phyloP scores from a whole-genome alignment of 2,113 vertebrate species.

The Apteryx mantelli region DNA sequence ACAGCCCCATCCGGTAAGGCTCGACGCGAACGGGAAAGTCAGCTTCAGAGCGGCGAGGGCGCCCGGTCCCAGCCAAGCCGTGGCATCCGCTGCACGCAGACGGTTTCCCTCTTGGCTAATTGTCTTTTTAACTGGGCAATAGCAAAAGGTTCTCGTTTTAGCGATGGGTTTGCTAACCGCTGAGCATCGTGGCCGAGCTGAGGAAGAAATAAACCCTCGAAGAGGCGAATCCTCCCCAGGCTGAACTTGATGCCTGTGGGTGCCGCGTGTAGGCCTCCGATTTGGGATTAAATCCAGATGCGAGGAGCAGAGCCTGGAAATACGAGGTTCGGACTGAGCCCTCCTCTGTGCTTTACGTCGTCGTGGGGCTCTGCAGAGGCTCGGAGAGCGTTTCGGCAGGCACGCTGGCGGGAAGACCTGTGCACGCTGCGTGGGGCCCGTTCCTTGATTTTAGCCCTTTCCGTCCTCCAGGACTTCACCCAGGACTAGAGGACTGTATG shows the following conservation, averaged over 20 bases:
- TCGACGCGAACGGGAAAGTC: neutral
- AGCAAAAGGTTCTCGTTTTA: neutral
- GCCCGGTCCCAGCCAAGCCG: too few relatives aligned
- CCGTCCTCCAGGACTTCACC: neutral
- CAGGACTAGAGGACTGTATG: rapidly evolving
- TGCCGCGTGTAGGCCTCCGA: neutral
- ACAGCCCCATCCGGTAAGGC: neutral
- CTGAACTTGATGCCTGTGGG: neutral
- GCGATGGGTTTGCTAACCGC: neutral
- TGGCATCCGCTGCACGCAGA: neutral
- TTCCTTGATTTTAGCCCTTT: neutral
- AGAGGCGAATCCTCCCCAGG: neutral
- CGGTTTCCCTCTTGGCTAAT: neutral
- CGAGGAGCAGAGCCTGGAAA: neutral
- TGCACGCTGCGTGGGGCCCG: rapidly evolving
- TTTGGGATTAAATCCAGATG: neutral
- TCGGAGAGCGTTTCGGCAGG: neutral
- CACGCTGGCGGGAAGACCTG: rapidly evolving
- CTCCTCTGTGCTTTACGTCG: neutral
- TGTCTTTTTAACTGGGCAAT: neutral
- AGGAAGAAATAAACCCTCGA: neutral
- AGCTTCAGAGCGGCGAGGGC: neutral
- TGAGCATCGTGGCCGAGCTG: neutral
- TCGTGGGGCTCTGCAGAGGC: neutral
- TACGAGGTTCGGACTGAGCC: neutral